Base-by-base conservation (phyloP, 2,113 vertebrate species). In the Chionis minor region DNA sequence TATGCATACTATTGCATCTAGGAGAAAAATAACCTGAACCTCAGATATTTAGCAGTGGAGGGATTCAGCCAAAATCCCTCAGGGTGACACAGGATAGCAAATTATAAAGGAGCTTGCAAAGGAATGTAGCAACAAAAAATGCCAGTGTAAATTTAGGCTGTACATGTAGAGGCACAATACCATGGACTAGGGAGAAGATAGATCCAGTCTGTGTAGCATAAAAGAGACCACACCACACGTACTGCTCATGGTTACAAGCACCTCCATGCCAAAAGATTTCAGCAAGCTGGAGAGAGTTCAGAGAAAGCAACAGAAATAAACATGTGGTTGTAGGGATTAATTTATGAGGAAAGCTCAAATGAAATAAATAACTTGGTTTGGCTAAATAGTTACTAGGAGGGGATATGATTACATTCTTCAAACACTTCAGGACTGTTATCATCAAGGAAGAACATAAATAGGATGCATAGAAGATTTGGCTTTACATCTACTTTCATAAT, bases 281-380 rank as follows among this genome's bases (percentile, higher is more conserved):
- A 87, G 35, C 38, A 72, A 2, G 16, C 40, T 91, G 78, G 70
- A 91, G 38, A 47, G 23, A 94, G 44, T 79, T 90, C 93, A 85
- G 52, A 93, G 70, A 85, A 69, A 87, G 40, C 30, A 87, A 67
- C 5, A 56, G 56, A 94, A 89, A 80, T 49, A 94, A 94, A 85
- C 23, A 28, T 28, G 28, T 44, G 21, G 19, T 75, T 79, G 69
- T 74, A 72, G 10, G 47, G 14, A 88, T 78, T 88, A 70, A 83
- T 94, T 71, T 75, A 75, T 55, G 61, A 59, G 38, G n/a, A 86
- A 90, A 95, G n/a, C 49, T 63, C 23, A 79, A 59, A 92, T 63
- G 59, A 92, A 92, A 88, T 74, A 55, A 83, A 78, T 78, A 63
- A 17, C 15, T 96, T 71, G 40, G 40, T 92, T 86, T 95, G n/a